phyloP scores from a whole-genome alignment of 1,140 invertebrate genomes.

The Drosophila quadrilineata region DNA sequence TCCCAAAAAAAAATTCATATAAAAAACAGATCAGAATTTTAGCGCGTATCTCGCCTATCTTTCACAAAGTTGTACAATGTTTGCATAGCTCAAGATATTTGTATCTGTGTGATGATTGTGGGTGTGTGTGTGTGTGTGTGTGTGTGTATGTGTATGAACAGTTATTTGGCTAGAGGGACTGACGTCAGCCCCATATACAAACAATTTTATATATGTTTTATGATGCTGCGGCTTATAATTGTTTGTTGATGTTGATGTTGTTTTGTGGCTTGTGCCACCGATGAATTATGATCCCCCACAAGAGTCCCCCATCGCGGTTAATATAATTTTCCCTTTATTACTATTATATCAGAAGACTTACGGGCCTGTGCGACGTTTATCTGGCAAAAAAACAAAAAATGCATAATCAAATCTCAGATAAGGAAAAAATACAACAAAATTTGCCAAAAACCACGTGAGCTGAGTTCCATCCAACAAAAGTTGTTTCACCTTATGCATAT shows the following conservation, averaged over 20 bases:
- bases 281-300: slow-evolving; percentile 52
- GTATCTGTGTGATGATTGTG: slow-evolving; percentile 15
- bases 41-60: slow-evolving; percentile 24
- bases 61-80: slow-evolving; percentile 37
- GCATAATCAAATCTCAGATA: background rate
- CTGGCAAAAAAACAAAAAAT: background rate
- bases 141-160: slow-evolving; percentile 19
- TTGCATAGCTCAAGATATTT: slow-evolving; percentile 40
- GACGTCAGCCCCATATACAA: slow-evolving; percentile 44
- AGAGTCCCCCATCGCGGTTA: too few relatives aligned
- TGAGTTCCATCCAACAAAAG: background rate
- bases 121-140: background rate
- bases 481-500: too few relatives aligned
- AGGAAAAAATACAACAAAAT: background rate
- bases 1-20: slow-evolving; percentile 11
- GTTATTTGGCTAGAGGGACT: slow-evolving; percentile 23
- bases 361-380: too few relatives aligned
- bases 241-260: slow-evolving; percentile 55
- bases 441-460: slow-evolving; percentile 4
- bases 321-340: too few relatives aligned
- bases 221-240: slow-evolving; percentile 42
- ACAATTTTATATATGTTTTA: slow-evolving; percentile 43
- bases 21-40: too few relatives aligned
- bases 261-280: slow-evolving; percentile 57
- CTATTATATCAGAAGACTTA: slow-evolving; percentile 26